These are phyloP conservation scores for Selenia dentaria DNA, from an alignment of 2,888 invertebrate genomes.

Conservation along the genomic window DNA sequence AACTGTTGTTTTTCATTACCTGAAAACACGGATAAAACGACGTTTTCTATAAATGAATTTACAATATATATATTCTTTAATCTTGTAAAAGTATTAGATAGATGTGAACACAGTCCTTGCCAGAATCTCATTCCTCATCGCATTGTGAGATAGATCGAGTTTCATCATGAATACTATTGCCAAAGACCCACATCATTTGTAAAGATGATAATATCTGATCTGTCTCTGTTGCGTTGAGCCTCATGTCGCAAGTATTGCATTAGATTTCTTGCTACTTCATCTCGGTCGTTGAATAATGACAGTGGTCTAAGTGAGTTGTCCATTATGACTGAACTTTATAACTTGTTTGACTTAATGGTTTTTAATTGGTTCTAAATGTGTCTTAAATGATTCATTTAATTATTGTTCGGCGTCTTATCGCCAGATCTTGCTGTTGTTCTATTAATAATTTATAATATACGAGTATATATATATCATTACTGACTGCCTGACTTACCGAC, in stretches of 20 bases:
- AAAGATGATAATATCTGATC: constrained; percentile 10
- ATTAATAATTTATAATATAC: too few relatives aligned
- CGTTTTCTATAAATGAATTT: too few relatives aligned
- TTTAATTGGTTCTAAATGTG: not conserved
- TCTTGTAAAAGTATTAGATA: too few relatives aligned
- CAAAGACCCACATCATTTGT: constrained; percentile 11
- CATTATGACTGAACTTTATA: constrained; percentile 2
- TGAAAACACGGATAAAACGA: too few relatives aligned
- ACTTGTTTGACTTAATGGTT: not conserved
- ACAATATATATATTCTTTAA: too few relatives aligned
- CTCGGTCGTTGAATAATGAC: constrained; percentile 1
- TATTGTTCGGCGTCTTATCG: too few relatives aligned
- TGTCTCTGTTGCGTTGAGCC: constrained; percentile 3
- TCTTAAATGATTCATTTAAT: too few relatives aligned
- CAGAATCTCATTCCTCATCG: constrained; percentile 1
- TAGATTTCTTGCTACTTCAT: not conserved
- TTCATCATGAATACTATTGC: constrained; percentile 10
- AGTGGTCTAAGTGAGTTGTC: constrained; percentile 2
- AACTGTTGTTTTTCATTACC: too few relatives aligned
- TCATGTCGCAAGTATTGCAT: constrained; percentile 2
- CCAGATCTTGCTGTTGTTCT: too few relatives aligned
- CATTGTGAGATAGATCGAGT: not conserved
- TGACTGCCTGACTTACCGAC: too few relatives aligned
- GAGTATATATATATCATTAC: too few relatives aligned
- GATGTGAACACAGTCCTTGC: not conserved